Evolutionary conservation across 2,113 vertebrate genomes (phyloP).

Genomic region (Forbesichthys papilliferus): DNA sequence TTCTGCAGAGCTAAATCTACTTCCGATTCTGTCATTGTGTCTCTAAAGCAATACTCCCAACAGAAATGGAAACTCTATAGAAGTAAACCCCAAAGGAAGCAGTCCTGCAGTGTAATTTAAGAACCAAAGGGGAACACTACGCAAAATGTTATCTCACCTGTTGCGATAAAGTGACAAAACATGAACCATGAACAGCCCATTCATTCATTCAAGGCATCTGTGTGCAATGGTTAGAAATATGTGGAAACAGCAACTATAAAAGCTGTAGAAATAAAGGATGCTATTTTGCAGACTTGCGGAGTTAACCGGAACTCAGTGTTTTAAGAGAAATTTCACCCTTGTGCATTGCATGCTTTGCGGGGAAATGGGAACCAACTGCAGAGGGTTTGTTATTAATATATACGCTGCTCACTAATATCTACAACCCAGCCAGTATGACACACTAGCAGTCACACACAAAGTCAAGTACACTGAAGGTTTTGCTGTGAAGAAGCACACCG

Average conservation of each 20-base stretch:
- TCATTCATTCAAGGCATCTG: conserved; percentile 39
- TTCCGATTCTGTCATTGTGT: conserved; percentile 11
- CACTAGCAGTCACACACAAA: conserved; percentile 3
- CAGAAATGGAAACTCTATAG: conserved; percentile 5
- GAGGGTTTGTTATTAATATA: conserved; percentile 37
- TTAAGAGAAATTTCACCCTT: conserved; percentile 43
- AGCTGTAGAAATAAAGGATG: conserved; percentile 35
- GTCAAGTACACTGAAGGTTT: neutral
- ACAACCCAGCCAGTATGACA: conserved; percentile 21
- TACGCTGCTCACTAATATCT: conserved; percentile 23
- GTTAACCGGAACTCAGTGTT: conserved; percentile 38
- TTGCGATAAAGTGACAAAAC: neutral
- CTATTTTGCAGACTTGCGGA: conserved; percentile 46
- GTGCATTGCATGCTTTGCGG: conserved; percentile 29
- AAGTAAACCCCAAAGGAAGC: conserved; percentile 9
- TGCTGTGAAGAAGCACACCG: neutral
- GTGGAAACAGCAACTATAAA: conserved; percentile 7
- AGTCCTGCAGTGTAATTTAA: conserved; percentile 24
- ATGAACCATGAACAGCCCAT: conserved; percentile 24
- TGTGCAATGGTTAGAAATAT: conserved; percentile 32
- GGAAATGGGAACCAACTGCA: conserved; percentile 32
- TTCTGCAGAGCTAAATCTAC: conserved; percentile 10
- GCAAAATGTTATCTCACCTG: neutral
- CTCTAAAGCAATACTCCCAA: conserved; percentile 19
- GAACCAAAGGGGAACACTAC: conserved; percentile 19